Conservation (phyloP, 2,113 vertebrate genomes). For the Myotis davidii region DNA sequence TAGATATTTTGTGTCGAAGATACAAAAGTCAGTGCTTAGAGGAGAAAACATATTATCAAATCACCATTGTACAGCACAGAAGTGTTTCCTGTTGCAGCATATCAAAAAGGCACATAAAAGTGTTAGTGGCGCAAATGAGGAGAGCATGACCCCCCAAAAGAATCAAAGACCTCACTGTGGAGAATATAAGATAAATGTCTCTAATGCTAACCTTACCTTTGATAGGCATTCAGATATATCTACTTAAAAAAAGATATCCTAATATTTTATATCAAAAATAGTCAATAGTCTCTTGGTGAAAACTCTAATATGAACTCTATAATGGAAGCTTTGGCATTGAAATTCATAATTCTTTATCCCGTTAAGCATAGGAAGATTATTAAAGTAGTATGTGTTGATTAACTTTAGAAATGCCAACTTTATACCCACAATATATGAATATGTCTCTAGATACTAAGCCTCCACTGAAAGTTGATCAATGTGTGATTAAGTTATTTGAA, state of each 20-base stretch:
- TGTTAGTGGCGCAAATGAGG: neutral
- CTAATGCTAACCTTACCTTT: neutral
- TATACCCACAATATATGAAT: neutral
- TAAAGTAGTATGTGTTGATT: neutral
- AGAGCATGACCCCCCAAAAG: neutral
- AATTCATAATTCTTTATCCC: neutral
- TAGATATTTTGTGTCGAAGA: neutral
- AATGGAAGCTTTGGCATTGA: neutral
- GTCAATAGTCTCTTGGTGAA: neutral
- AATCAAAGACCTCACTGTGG: neutral
- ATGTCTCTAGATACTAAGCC: neutral
- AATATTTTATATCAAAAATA: neutral
- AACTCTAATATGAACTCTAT: neutral
- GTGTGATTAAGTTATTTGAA: neutral
- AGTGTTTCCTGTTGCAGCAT: neutral
- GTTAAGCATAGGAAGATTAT: neutral
- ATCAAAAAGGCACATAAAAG: neutral
- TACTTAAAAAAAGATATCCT: neutral
- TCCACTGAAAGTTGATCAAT: neutral
- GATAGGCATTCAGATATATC: neutral
- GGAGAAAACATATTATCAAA: neutral
- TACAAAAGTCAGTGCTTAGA: neutral
- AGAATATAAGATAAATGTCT: neutral
- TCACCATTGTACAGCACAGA: neutral
- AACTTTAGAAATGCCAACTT: neutral